A percentile compares a stretch with the other conserved stretches of the same genome.
Evolutionary conservation across 2,888 invertebrate genomes (phyloP).

Genomic region (Lymantria dispar): DNA sequence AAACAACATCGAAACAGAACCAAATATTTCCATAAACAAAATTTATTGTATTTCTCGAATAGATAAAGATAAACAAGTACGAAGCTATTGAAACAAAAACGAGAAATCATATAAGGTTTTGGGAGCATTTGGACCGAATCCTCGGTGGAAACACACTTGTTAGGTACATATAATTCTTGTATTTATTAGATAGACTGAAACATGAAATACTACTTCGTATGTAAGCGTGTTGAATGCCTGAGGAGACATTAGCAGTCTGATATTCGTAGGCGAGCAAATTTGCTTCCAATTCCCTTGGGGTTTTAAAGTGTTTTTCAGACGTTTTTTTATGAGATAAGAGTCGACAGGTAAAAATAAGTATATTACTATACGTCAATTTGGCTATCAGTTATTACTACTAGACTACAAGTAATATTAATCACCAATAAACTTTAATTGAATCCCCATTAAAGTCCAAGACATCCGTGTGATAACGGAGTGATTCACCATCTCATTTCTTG

Average conservation of each 20-base stretch:
- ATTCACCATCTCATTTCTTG: too few species aligned
- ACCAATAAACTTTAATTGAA: too few species aligned
- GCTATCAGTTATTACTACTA: too few species aligned
- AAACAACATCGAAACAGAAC: conserved; percentile 11
- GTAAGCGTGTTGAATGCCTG: conserved; percentile 49
- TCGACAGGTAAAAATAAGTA: too few species aligned
- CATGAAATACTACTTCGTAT: conserved; percentile 58
- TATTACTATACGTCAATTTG: too few species aligned
- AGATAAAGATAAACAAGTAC: conserved; percentile 13
- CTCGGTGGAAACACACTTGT: conserved; percentile 33
- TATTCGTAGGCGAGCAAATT: conserved; percentile 16
- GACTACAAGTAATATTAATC: too few species aligned
- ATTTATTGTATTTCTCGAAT: conserved; percentile 10
- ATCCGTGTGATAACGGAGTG: too few species aligned
- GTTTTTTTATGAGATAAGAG: too few species aligned
- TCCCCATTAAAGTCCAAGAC: too few species aligned
- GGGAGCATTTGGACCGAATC: conserved; percentile 11
- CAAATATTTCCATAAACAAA: conserved; percentile 10
- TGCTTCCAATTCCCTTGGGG: conserved; percentile 11
- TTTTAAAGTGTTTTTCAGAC: not conserved
- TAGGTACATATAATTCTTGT: conserved; percentile 51
- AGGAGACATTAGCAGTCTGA: conserved; percentile 37
- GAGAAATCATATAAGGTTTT: conserved; percentile 21
- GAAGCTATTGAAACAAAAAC: conserved; percentile 20
- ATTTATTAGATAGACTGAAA: conserved; percentile 48